phyloP scores from a whole-genome alignment of 2,797 vertebrate genomes.

The Siniperca obscura region DNA sequence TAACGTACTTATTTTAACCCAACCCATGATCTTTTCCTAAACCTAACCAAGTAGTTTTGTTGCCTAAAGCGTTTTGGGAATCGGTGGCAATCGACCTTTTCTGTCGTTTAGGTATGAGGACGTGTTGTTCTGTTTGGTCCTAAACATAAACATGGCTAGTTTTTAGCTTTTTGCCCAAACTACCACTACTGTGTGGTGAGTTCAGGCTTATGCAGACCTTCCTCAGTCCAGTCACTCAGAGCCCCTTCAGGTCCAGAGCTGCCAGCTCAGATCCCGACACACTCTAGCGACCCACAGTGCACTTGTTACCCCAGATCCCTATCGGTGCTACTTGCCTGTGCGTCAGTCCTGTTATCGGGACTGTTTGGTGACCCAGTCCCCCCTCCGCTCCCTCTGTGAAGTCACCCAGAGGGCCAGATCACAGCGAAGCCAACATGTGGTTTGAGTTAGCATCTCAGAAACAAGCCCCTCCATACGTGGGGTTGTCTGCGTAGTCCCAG shows the following conservation, averaged over 20 bases:
- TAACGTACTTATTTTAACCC: too few species aligned
- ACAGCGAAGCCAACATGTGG: slow-evolving; percentile 79
- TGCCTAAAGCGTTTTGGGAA: too few species aligned
- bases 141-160: background rate
- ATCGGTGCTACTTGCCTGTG: slow-evolving; percentile 64
- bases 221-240: background rate
- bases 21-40: too few species aligned
- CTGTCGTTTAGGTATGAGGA: too few species aligned
- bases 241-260: background rate
- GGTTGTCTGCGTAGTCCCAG: slow-evolving; percentile 31
- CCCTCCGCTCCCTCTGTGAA: slow-evolving; percentile 28
- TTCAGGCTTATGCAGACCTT: background rate
- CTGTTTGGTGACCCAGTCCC: slow-evolving; percentile 23
- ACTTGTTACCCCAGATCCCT: slow-evolving; percentile 76
- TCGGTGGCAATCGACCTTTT: too few species aligned
- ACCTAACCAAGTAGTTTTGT: too few species aligned
- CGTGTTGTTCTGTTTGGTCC: background rate
- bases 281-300: slow-evolving; percentile 48
- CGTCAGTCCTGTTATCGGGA: slow-evolving; percentile 60
- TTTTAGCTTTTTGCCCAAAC: background rate
- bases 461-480: slow-evolving; percentile 57
- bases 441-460: slow-evolving; percentile 79
- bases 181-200: background rate
- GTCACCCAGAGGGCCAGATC: slow-evolving; percentile 70
- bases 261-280: slow-evolving; percentile 40